Evolutionary conservation across 2,888 invertebrate genomes (phyloP).

Genomic region (Tholera decimalis): DNA sequence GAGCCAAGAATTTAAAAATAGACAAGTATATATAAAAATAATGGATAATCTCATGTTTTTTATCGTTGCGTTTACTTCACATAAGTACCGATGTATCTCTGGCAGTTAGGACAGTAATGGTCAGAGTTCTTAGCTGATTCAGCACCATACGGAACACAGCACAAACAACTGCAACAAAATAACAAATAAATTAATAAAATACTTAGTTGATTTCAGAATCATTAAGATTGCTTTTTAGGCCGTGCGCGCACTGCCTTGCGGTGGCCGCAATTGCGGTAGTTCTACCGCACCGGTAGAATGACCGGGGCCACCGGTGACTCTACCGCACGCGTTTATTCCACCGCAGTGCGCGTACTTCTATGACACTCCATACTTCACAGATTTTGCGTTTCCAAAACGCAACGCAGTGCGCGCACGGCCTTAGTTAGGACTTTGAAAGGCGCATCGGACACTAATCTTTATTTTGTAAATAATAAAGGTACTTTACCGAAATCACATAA

Average conservation of each 20-base stretch:
- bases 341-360: too few species aligned
- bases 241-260: too few species aligned
- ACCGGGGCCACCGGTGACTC: too few species aligned
- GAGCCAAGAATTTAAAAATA: slow-evolving; percentile 12
- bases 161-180: slow-evolving; percentile 76
- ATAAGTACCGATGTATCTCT: slow-evolving; percentile 82
- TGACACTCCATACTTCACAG: too few species aligned
- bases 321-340: too few species aligned
- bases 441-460: not conserved
- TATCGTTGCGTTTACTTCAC: slow-evolving; percentile 41
- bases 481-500: not conserved
- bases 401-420: too few species aligned
- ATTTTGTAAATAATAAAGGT: not conserved
- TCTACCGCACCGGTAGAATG: too few species aligned
- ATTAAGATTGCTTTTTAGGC: not conserved
- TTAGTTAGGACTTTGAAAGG: not conserved
- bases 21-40: slow-evolving; percentile 2
- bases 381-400: too few species aligned
- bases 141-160: slow-evolving; percentile 79
- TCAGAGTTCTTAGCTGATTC: slow-evolving; percentile 82
- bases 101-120: slow-evolving; percentile 85
- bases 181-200: not conserved
- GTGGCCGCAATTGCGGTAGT: too few species aligned
- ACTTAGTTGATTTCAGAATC: not conserved
- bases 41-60: not conserved